These are phyloP conservation scores for Macrotrachela quadricornifera DNA, from an alignment of 1,140 invertebrate species.

Conservation along the genomic window DNA sequence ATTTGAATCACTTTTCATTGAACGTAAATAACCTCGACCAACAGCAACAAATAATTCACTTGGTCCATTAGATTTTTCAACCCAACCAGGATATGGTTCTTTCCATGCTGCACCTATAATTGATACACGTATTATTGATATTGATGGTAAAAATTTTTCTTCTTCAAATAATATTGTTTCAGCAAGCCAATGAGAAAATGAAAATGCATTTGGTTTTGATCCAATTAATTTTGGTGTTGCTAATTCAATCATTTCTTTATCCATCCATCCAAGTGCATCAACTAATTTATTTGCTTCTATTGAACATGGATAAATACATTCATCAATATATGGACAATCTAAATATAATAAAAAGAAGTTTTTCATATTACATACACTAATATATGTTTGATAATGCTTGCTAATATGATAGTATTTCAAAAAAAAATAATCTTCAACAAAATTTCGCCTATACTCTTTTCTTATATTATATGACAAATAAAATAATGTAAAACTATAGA, in stretches of 20 bases:
- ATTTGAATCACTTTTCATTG: constrained; percentile 21
- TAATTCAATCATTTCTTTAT: constrained; percentile 27
- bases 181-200: constrained; percentile 34
- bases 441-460: no score
- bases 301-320: constrained; percentile 58
- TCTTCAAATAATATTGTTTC: constrained; percentile 36
- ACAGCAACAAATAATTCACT: constrained; percentile 75
- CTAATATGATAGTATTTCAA: no score
- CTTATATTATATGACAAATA: no score
- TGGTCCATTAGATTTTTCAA: constrained; percentile 83
- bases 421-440: no score
- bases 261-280: constrained; percentile 49
- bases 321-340: constrained; percentile 21
- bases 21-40: constrained; percentile 26
- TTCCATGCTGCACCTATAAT: constrained; percentile 80
- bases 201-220: constrained; percentile 32
- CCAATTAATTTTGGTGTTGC: constrained; percentile 23
- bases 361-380: no score
- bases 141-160: constrained; percentile 44
- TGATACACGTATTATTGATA: constrained; percentile 65
- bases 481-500: no score
- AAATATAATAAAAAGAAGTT: no score
- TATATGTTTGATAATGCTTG: no score
- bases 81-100: constrained; percentile 79
- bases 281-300: constrained; percentile 68